Conservation (phyloP, 1,140 invertebrate genomes). For the Euura lappo region DNA sequence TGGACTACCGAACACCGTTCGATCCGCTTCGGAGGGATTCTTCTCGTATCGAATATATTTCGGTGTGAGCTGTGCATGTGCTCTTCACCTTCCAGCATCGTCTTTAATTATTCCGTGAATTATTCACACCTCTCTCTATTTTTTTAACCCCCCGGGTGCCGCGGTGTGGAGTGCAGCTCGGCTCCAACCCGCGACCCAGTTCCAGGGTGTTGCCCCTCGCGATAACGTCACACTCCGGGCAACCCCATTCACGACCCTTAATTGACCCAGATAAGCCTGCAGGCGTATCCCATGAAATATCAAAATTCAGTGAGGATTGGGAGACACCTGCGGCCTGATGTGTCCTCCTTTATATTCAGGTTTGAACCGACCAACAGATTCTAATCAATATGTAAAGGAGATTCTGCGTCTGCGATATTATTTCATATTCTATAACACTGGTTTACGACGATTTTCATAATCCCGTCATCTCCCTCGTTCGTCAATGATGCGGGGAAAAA, state of each 20-base stretch:
- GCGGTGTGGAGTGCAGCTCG: background rate
- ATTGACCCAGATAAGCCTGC: slow-evolving; percentile 30
- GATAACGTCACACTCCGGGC: slow-evolving; percentile 22
- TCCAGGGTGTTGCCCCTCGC: slow-evolving; percentile 26
- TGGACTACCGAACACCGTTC: background rate
- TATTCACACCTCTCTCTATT: background rate
- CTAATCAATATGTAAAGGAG: no score
- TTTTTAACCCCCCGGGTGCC: background rate
- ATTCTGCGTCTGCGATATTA: no score
- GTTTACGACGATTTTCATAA: no score
- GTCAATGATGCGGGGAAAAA: no score
- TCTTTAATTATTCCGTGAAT: background rate
- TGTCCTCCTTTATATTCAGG: no score
- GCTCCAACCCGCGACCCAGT: slow-evolving; percentile 26
- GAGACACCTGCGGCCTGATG: background rate
- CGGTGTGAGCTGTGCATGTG: background rate
- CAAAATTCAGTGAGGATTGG: slow-evolving; percentile 40
- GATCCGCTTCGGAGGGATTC: background rate
- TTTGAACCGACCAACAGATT: no score
- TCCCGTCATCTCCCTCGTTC: no score
- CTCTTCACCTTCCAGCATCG: background rate
- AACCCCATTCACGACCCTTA: slow-evolving; percentile 41
- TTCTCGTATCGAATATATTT: background rate
- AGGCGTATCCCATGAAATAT: slow-evolving; percentile 34
- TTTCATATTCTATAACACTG: no score